Evolutionary conservation across 1,140 invertebrate genomes (phyloP).

Genomic region (Nylanderia fulva): DNA sequence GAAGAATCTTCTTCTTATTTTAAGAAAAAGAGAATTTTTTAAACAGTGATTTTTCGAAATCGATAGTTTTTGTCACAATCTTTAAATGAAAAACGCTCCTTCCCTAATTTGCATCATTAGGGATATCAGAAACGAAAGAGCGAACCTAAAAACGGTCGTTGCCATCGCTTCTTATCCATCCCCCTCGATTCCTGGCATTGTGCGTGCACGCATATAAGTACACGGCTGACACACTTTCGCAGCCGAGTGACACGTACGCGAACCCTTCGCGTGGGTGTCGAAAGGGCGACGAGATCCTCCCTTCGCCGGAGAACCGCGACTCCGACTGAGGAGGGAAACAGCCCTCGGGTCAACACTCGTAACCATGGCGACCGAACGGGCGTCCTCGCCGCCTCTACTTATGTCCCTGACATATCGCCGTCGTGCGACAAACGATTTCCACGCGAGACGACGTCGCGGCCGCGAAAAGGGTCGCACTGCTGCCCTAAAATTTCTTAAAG

Average conservation of each 20-base stretch:
- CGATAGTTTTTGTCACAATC: background rate
- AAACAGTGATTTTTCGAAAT: background rate
- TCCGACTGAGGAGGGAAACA: conserved; percentile 53
- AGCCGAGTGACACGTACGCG: conserved; percentile 68
- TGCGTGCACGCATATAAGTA: conserved; percentile 69
- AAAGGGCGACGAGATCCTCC: conserved; percentile 45
- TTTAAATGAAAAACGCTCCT: background rate
- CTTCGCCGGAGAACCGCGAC: conserved; percentile 35
- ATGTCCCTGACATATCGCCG: conserved; percentile 49
- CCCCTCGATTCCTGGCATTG: conserved; percentile 46
- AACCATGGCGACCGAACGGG: conserved; percentile 71
- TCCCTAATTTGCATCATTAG: conserved; percentile 19
- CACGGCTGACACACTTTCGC: conserved; percentile 79
- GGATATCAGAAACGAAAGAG: conserved; percentile 2
- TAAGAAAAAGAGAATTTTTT: too few relatives aligned
- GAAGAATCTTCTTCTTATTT: too few relatives aligned
- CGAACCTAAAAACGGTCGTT: conserved; percentile 48
- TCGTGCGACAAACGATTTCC: conserved; percentile 16
- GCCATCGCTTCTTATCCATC: conserved; percentile 14
- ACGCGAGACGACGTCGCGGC: conserved; percentile 12
- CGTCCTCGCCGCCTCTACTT: conserved; percentile 27
- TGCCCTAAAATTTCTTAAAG: conserved; percentile 8
- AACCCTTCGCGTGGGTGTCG: conserved; percentile 68
- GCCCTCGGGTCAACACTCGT: conserved; percentile 81
- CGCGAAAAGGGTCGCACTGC: background rate